These are phyloP conservation scores for Rapana venosa DNA, from an alignment of 2,888 invertebrate species.

Conservation along the genomic window DNA sequence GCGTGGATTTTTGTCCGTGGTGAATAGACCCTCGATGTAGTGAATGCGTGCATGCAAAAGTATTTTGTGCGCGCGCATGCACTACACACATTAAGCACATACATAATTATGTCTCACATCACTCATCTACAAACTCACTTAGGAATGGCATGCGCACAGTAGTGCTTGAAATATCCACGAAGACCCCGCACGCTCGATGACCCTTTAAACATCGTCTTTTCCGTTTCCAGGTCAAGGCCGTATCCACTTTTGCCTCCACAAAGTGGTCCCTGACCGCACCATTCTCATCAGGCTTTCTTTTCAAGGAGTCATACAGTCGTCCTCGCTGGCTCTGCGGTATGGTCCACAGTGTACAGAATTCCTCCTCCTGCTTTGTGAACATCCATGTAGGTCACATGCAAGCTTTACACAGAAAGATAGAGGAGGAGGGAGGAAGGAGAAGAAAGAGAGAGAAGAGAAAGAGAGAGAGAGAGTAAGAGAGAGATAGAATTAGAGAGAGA, in stretches of 20 bases:
- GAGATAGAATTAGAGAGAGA: no score
- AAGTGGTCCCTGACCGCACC: slow-evolving; percentile 79
- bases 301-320: slow-evolving; percentile 79
- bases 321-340: slow-evolving; percentile 80
- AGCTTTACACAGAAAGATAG: slow-evolving; percentile 74
- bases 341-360: slow-evolving; percentile 82
- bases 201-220: slow-evolving; percentile 81
- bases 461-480: no score
- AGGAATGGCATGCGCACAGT: slow-evolving; percentile 83
- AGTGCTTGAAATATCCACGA: slow-evolving; percentile 82
- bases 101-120: neutral
- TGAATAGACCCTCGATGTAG: no score
- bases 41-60: no score
- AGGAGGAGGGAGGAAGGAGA: no score
- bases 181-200: slow-evolving; percentile 80
- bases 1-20: no score
- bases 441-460: no score
- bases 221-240: slow-evolving; percentile 81
- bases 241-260: slow-evolving; percentile 82
- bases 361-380: slow-evolving; percentile 83
- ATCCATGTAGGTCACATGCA: slow-evolving; percentile 83
- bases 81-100: neutral
- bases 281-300: slow-evolving; percentile 72
- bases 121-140: slow-evolving; percentile 74
- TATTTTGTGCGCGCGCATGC: neutral